Evolutionary conservation across 2,797 vertebrate genomes (phyloP), one percentile per base, ranked within the genome.

Genomic region (Halcyon badia): DNA sequence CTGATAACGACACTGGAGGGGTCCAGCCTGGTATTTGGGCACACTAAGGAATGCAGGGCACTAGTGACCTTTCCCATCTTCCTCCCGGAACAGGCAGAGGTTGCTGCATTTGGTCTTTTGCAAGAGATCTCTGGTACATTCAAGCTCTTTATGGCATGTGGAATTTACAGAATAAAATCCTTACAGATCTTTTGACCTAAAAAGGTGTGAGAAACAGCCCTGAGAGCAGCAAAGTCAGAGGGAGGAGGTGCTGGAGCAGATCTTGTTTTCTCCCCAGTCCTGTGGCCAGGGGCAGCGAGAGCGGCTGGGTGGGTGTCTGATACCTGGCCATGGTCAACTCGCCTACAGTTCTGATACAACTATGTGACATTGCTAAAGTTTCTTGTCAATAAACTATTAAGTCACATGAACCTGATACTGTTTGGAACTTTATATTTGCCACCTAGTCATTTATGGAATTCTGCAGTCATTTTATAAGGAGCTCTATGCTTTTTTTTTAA

Each of bases 251-350:
- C 21, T 49, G 48, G 56, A 33, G 31, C 33, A 14, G 25, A 15
- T 42, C 25, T 51, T 26, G 21, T 14, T 48, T n/a, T 31, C 51
- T 44, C 52, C 56, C 22, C 44, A 10, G 56, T 1, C 12, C 13
- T 41, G 24, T 7, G 11, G 33, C 62, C 18, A 54, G 17, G 2
- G 19, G 11, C 7, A 41, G 10, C 13, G 28, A 21, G 61, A 75
- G 61, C 33, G 35, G 71, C 42, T 41, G 68, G 8, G 7, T 10
- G 26, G 33, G 75, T 22, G 44, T 51, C 14, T 26, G 49, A 24
- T 25, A 51, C 18, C 17, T 26, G n/a, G 31, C 20, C 39, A 14
- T 0, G 1, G 52, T 10, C 44, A 41, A 11, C 17, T 28, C 49
- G 41, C 26, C 39, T 25, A 28, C 31, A 8, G 46, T 7, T 42